Evolutionary conservation across 1,140 invertebrate genomes (phyloP).

Genomic region (Calephelis virginiensis): DNA sequence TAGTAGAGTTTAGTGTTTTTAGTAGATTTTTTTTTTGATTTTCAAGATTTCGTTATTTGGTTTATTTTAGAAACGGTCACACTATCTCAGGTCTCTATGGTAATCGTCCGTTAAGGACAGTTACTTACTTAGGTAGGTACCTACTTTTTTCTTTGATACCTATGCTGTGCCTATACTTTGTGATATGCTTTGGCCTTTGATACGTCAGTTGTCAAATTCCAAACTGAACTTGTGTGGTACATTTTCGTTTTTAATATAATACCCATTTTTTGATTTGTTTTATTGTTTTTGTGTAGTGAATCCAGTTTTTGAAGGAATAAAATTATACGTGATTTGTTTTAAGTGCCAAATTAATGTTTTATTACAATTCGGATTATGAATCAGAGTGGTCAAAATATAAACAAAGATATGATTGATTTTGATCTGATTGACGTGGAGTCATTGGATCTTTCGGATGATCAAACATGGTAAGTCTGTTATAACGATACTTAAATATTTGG

Average conservation of each 20-base stretch:
- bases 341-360: constrained; percentile 75
- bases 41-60: too few species aligned
- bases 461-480: constrained; percentile 63
- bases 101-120: too few species aligned
- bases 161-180: too few species aligned
- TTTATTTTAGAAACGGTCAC: too few species aligned
- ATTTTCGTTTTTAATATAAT: constrained; percentile 56
- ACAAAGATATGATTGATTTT: constrained; percentile 77
- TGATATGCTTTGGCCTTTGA: too few species aligned
- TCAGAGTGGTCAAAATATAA: constrained; percentile 76
- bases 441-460: constrained; percentile 70
- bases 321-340: constrained; percentile 60
- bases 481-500: neutral
- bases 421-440: constrained; percentile 75
- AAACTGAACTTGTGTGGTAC: constrained; percentile 66
- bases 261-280: constrained; percentile 62
- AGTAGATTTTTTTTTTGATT: too few species aligned
- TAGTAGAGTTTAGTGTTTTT: too few species aligned
- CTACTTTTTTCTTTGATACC: too few species aligned
- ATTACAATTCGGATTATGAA: constrained; percentile 64
- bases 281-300: constrained; percentile 57
- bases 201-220: too few species aligned
- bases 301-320: constrained; percentile 59
- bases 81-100: too few species aligned
- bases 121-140: too few species aligned